Conservation (phyloP, 1,140 invertebrate species). For the Drosophila funebris region DNA sequence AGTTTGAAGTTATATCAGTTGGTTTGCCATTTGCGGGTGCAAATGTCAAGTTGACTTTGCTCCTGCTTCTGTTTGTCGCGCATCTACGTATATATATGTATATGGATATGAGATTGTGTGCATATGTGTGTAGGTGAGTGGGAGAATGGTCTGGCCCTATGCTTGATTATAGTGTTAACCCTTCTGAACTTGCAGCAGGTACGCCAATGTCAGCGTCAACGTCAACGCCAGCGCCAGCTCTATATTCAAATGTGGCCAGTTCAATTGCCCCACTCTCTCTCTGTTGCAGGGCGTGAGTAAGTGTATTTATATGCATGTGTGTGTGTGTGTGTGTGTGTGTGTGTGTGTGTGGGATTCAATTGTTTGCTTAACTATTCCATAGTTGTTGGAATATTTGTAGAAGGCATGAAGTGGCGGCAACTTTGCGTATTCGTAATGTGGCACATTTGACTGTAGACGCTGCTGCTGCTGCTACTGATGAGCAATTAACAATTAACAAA, state of each 20-base stretch:
- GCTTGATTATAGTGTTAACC: conserved; percentile 81
- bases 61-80: conserved; percentile 52
- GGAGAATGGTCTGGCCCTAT: conserved; percentile 47
- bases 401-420: conserved; percentile 74
- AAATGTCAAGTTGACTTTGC: conserved; percentile 79
- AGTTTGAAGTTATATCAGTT: conserved; percentile 54
- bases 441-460: conserved; percentile 42
- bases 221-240: too few species aligned
- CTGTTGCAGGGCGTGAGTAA: too few species aligned
- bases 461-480: conserved; percentile 51
- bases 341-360: conserved; percentile 21
- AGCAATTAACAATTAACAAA: conserved; percentile 81
- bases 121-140: conserved; percentile 48
- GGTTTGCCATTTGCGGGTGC: conserved; percentile 73
- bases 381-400: conserved; percentile 72
- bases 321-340: neutral
- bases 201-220: conserved; percentile 46
- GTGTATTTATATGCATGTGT: too few species aligned
- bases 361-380: conserved; percentile 62
- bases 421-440: conserved; percentile 74
- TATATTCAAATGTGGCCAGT: conserved; percentile 60
- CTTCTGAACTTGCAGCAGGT: conserved; percentile 72
- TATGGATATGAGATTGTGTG: conserved; percentile 23
- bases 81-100: conserved; percentile 44
- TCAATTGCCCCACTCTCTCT: conserved; percentile 48